phyloP scores from a whole-genome alignment of 2,797 vertebrate species.

The Rhinogobio ventralis region DNA sequence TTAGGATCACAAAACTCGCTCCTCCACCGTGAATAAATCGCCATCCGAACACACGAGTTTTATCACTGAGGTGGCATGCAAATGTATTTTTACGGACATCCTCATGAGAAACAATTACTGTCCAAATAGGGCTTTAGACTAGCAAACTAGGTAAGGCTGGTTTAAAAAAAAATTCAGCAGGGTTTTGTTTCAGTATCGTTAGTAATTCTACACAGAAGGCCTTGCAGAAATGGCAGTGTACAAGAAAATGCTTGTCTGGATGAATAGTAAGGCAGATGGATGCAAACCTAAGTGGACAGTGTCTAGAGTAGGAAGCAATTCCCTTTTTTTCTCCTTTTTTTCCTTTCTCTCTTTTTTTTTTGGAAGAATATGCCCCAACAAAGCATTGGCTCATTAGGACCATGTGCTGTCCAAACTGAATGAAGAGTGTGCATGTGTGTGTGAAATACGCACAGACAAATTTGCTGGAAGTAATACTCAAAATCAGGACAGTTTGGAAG shows the following conservation, averaged over 20 bases:
- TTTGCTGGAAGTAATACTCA: constrained; percentile 62
- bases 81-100: too few relatives aligned
- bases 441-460: constrained; percentile 15
- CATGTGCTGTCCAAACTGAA: constrained; percentile 60
- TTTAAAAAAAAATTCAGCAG: neutral
- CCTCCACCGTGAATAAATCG: too few relatives aligned
- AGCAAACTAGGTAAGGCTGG: neutral
- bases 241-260: constrained; percentile 28
- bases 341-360: too few relatives aligned
- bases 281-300: constrained; percentile 21
- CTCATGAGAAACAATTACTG: too few relatives aligned
- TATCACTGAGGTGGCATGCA: too few relatives aligned
- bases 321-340: neutral
- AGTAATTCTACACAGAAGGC: constrained; percentile 21
- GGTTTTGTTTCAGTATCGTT: constrained; percentile 1
- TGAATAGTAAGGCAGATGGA: constrained; percentile 43
- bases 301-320: neutral
- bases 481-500: constrained; percentile 72
- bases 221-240: neutral
- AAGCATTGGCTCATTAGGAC: constrained; percentile 30
- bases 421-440: constrained; percentile 10
- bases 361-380: constrained; percentile 14
- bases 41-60: too few relatives aligned
- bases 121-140: neutral
- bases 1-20: too few relatives aligned